Conservation (phyloP, 1,140 invertebrate species). For the Atopsyche davidsoni region DNA sequence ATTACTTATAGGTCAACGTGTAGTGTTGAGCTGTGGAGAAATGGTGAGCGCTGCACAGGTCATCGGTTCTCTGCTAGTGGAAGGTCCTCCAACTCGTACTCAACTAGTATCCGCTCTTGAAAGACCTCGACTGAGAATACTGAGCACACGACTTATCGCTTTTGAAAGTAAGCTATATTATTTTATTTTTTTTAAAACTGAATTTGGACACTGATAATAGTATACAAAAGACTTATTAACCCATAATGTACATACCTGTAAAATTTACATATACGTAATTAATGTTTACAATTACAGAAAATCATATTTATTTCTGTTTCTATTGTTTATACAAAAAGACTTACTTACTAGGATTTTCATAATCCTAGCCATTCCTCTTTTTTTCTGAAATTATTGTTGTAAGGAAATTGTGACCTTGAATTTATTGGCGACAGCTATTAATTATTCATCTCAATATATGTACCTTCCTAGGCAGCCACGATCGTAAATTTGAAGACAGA, state of each 20-base stretch:
- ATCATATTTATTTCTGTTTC: too few species aligned
- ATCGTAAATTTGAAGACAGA: constrained; percentile 6
- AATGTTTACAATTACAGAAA: too few species aligned
- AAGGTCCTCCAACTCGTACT: constrained; percentile 3
- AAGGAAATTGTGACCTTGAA: neutral
- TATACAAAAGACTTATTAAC: neutral
- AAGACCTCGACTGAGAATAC: constrained; percentile 16
- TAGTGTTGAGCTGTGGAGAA: constrained; percentile 28
- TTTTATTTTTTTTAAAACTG: too few species aligned
- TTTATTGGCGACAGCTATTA: neutral
- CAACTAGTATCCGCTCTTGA: constrained; percentile 20
- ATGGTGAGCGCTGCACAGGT: constrained; percentile 23
- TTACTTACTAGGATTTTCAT: neutral
- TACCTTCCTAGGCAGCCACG: constrained; percentile 21
- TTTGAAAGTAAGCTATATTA: constrained; percentile 26
- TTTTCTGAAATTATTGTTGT: too few species aligned
- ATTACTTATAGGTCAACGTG: constrained; percentile 18
- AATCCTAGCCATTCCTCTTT: too few species aligned
- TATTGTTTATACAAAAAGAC: neutral
- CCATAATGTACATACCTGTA: too few species aligned
- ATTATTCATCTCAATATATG: neutral
- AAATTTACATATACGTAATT: too few species aligned
- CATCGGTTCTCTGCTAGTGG: constrained; percentile 15
- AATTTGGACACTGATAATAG: too few species aligned
- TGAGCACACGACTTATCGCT: constrained; percentile 19